phyloP scores from a whole-genome alignment of 2,113 vertebrate species.

The Chaetops frenatus region DNA sequence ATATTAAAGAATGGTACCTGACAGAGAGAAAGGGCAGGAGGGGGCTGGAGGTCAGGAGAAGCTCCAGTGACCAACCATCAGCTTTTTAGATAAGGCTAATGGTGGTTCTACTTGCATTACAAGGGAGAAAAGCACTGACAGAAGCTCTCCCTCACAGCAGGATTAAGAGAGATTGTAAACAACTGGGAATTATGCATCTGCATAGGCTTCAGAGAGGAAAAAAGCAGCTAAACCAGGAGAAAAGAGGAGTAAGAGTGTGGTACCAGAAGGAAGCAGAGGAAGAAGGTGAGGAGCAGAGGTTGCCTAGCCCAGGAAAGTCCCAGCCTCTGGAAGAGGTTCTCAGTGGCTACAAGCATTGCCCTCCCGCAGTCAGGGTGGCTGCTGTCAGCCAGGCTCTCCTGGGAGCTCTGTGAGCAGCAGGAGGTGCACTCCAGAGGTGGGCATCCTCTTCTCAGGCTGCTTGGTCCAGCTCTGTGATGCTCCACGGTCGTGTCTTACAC shows the following conservation, averaged over 20 bases:
- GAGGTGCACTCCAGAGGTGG: background rate
- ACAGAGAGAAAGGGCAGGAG: background rate
- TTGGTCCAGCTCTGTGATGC: background rate
- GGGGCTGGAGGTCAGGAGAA: background rate
- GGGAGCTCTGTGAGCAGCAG: rapidly evolving
- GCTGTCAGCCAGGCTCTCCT: background rate
- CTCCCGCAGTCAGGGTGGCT: background rate
- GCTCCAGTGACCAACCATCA: background rate
- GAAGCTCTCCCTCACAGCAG: background rate
- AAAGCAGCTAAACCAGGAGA: background rate
- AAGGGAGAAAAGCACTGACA: background rate
- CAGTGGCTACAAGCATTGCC: background rate
- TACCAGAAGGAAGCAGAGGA: background rate
- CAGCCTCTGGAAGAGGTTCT: background rate
- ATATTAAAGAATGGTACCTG: background rate
- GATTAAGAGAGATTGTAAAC: background rate
- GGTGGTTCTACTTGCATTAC: background rate
- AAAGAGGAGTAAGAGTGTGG: background rate
- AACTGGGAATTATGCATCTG: background rate
- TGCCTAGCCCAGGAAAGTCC: background rate
- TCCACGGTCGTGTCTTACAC: rapidly evolving
- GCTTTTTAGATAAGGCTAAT: background rate
- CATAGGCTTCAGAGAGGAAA: background rate
- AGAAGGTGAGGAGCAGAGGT: background rate
- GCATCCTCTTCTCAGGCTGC: rapidly evolving